These are phyloP conservation scores for Drosophila pruinosa DNA, from an alignment of 1,140 invertebrate genomes.

Conservation along the genomic window DNA sequence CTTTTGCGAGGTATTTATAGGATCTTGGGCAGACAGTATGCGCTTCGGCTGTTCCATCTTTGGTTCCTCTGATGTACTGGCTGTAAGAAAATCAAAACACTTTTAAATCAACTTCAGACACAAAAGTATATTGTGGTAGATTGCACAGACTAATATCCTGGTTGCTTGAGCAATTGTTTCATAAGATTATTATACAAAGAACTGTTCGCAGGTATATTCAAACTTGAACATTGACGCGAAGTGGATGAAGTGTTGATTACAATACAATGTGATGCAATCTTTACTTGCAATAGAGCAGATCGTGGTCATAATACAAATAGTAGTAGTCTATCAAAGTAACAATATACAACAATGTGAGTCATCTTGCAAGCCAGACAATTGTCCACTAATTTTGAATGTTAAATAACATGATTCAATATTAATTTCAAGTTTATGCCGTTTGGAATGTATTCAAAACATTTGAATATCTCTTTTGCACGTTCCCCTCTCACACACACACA, in stretches of 20 bases:
- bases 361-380: slow-evolving; percentile 12
- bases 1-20: not conserved
- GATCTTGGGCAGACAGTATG: not conserved
- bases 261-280: too few relatives aligned
- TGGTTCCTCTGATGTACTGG: not conserved
- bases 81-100: not conserved
- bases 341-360: slow-evolving; percentile 19
- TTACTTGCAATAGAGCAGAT: slow-evolving; percentile 59
- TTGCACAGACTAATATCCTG: slow-evolving; percentile 33
- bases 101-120: not conserved
- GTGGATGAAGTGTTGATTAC: too few relatives aligned
- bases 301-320: slow-evolving; percentile 29
- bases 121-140: not conserved
- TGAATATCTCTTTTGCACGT: not conserved
- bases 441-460: not conserved
- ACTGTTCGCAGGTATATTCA: slow-evolving; percentile 9
- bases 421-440: not conserved
- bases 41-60: not conserved
- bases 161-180: slow-evolving; percentile 50
- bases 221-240: slow-evolving; percentile 45
- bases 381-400: slow-evolving; percentile 23
- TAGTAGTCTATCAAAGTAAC: slow-evolving; percentile 47
- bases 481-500: not conserved
- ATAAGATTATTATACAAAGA: slow-evolving; percentile 39
- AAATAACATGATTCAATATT: not conserved